Conservation (phyloP, 2,113 vertebrate species). For the Chlorodrepanis virens region DNA sequence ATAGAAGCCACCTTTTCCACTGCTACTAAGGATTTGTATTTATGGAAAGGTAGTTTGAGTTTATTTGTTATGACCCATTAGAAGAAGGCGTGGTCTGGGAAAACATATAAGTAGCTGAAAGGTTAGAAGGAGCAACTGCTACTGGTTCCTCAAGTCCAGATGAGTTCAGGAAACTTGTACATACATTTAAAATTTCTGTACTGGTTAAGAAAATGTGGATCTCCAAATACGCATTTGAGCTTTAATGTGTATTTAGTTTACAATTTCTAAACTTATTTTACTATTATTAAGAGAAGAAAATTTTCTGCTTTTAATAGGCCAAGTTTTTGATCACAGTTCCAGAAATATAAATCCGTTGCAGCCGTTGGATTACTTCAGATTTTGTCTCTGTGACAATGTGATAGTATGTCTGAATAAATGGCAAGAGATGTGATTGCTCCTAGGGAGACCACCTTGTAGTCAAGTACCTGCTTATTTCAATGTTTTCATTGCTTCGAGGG, state of each 20-base stretch:
- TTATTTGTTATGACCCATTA: background rate
- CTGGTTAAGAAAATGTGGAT: too few relatives aligned
- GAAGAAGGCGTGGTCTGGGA: background rate
- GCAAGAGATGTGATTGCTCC: background rate
- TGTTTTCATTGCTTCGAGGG: background rate
- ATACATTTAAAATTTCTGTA: too few relatives aligned
- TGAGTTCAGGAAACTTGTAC: background rate
- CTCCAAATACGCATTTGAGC: too few relatives aligned
- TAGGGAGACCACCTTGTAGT: background rate
- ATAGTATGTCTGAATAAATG: background rate
- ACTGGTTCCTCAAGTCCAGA: background rate
- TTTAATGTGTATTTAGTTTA: too few relatives aligned
- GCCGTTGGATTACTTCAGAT: background rate
- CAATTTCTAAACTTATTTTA: too few relatives aligned
- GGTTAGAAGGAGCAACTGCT: background rate
- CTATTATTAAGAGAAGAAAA: too few relatives aligned
- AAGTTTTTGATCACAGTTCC: too few relatives aligned
- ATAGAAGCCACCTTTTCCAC: background rate
- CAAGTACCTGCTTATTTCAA: background rate
- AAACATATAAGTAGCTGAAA: background rate
- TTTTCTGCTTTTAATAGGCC: too few relatives aligned
- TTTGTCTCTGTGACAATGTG: background rate
- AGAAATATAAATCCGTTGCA: too few relatives aligned
- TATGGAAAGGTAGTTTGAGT: background rate
- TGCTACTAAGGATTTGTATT: background rate